Percentiles rank a stretch among this genome's conserved stretches.
phyloP scores from a whole-genome alignment of 2,113 vertebrate genomes.

The Gobio gobio region DNA sequence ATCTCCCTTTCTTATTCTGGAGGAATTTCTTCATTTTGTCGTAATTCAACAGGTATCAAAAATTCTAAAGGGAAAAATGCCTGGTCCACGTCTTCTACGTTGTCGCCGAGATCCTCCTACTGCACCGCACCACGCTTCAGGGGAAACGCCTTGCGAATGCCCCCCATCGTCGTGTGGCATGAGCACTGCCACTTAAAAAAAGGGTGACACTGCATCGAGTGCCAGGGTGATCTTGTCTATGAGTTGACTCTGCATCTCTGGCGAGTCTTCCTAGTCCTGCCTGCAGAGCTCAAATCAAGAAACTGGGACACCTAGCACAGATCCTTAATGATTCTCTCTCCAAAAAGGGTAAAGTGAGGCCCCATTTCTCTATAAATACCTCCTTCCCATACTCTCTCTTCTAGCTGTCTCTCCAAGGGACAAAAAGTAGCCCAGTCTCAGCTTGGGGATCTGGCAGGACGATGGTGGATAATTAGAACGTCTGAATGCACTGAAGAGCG shows the following conservation, averaged over 20 bases:
- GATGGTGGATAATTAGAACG: conserved; percentile 75
- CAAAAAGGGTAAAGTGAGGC: conserved; percentile 82
- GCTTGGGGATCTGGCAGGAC: conserved; percentile 67
- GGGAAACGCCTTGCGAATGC: conserved; percentile 48
- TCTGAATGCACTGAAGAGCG: conserved; percentile 58
- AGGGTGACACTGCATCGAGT: conserved; percentile 67
- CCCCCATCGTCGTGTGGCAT: conserved; percentile 45
- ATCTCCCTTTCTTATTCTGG: conserved; percentile 68
- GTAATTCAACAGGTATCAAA: conserved; percentile 47
- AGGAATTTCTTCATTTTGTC: conserved; percentile 72
- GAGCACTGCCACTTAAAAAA: conserved; percentile 58
- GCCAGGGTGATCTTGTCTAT: conserved; percentile 59
- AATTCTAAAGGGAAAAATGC: conserved; percentile 55
- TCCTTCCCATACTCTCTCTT: conserved; percentile 65
- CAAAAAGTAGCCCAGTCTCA: conserved; percentile 80
- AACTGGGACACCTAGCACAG: conserved; percentile 79
- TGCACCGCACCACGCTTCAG: conserved; percentile 56
- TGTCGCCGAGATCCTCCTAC: conserved; percentile 30
- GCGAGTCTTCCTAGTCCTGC: conserved; percentile 67
- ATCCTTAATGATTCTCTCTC: conserved; percentile 82
- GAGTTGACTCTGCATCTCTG: conserved; percentile 71
- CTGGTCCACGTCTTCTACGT: conserved; percentile 40
- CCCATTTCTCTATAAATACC: conserved; percentile 85
- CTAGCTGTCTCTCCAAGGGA: conserved; percentile 78
- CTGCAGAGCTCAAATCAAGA: conserved; percentile 77